These are phyloP conservation scores for Apocrypta bakeri DNA, from an alignment of 1,140 invertebrate species.

Conservation along the genomic window DNA sequence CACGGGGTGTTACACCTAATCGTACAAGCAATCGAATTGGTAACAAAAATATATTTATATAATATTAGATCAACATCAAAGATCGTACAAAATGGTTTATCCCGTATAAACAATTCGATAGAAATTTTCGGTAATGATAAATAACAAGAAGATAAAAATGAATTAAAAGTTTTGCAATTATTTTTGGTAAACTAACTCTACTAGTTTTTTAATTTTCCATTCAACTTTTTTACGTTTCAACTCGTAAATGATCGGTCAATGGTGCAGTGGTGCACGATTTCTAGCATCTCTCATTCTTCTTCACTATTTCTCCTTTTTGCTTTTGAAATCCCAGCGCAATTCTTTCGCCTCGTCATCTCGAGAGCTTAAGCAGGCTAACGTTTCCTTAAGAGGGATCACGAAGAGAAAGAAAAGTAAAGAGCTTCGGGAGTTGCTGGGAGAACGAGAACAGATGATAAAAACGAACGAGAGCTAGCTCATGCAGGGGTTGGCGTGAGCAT, in stretches of 20 bases:
- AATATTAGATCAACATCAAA: too few species aligned
- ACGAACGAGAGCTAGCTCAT: neutral
- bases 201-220: neutral
- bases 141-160: too few species aligned
- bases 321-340: slow-evolving; percentile 47
- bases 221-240: neutral
- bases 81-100: too few species aligned
- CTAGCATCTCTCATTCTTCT: slow-evolving; percentile 1
- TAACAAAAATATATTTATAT: too few species aligned
- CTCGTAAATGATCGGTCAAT: slow-evolving; percentile 34
- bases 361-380: slow-evolving; percentile 45
- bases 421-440: neutral
- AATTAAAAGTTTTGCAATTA: too few species aligned
- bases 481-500: neutral
- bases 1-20: too few species aligned
- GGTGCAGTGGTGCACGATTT: neutral
- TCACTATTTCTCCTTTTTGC: slow-evolving; percentile 19
- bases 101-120: too few species aligned
- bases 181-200: too few species aligned
- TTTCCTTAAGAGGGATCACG: slow-evolving; percentile 46
- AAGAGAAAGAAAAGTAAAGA: slow-evolving; percentile 26
- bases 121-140: too few species aligned
- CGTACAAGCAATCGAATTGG: too few species aligned
- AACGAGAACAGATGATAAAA: neutral
- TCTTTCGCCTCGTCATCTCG: slow-evolving; percentile 44